Evolutionary conservation across 2,113 vertebrate species (phyloP).

Genomic region (Candoia aspera): DNA sequence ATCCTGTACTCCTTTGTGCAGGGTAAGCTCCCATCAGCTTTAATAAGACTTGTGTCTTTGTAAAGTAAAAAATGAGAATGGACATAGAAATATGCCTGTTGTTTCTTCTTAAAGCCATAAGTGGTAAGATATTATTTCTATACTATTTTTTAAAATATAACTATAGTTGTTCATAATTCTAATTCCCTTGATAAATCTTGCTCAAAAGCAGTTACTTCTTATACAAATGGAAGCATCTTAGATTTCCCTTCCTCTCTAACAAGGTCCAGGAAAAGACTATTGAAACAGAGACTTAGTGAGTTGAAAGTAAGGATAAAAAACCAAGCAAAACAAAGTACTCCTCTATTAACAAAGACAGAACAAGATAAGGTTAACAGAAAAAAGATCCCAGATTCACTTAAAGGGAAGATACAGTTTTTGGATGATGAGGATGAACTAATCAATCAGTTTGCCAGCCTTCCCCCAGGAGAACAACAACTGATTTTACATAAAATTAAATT

Average conservation of each 20-base stretch:
- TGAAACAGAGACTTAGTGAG: background rate
- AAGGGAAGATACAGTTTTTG: too few species aligned
- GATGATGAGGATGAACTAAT: too few species aligned
- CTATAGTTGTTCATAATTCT: conserved; percentile 13
- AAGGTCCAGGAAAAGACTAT: background rate
- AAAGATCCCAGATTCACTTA: too few species aligned
- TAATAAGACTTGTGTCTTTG: conserved; percentile 34
- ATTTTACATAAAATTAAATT: too few species aligned
- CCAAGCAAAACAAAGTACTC: too few species aligned
- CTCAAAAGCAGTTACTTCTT: background rate
- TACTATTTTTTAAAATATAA: conserved; percentile 54
- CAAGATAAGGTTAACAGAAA: too few species aligned
- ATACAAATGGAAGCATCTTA: background rate
- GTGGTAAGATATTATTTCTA: conserved; percentile 48
- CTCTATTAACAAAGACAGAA: too few species aligned
- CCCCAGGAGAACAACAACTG: too few species aligned
- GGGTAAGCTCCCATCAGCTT: conserved; percentile 24
- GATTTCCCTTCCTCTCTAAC: background rate
- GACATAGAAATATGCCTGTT: conserved; percentile 31
- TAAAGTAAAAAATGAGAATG: conserved; percentile 33
- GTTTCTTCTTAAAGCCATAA: conserved; percentile 41
- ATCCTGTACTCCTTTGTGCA: conserved; percentile 35
- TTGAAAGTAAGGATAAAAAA: background rate
- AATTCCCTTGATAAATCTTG: background rate
- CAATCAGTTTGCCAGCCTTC: too few species aligned